A percentile compares a stretch with the other conserved stretches of the same genome.
These are phyloP conservation scores for Deladenus siricidicola DNA, from an alignment of 2,888 invertebrate species.

Conservation along the genomic window DNA sequence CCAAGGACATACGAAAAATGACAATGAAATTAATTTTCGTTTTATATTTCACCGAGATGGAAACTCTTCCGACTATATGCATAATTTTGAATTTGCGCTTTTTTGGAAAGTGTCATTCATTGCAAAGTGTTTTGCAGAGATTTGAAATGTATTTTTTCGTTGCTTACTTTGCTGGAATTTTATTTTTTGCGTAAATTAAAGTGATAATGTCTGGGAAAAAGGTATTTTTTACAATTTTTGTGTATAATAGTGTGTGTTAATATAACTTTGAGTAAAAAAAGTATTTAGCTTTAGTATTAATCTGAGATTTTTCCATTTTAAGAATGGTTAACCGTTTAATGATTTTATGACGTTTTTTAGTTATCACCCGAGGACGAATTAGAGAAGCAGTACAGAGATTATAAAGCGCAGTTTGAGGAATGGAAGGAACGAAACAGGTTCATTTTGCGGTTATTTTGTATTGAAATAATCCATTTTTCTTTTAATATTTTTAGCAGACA, in stretches of 20 bases:
- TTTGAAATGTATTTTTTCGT: background rate
- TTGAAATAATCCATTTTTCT: background rate
- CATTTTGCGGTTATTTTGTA: slow-evolving; percentile 8
- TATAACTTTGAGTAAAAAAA: too few relatives aligned
- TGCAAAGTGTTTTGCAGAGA: background rate
- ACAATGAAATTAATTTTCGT: too few relatives aligned
- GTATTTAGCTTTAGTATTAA: too few relatives aligned
- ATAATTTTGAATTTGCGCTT: background rate
- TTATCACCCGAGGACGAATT: slow-evolving; percentile 44
- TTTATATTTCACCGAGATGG: too few relatives aligned
- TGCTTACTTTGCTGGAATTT: background rate
- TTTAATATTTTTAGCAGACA: slow-evolving; percentile 8
- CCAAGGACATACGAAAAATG: too few relatives aligned
- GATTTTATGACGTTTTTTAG: slow-evolving; percentile 5
- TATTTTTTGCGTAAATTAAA: background rate
- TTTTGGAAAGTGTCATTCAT: background rate
- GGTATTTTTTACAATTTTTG: background rate
- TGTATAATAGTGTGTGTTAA: too few relatives aligned
- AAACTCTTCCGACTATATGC: too few relatives aligned
- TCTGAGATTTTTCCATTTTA: too few relatives aligned
- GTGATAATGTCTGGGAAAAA: background rate
- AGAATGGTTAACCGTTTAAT: background rate
- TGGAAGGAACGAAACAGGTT: slow-evolving; percentile 51
- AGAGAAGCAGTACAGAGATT: slow-evolving; percentile 49
- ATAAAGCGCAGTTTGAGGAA: slow-evolving; percentile 46